Evolutionary conservation across 1,140 invertebrate genomes (phyloP).

Genomic region (Dinothrombium tinctorium): DNA sequence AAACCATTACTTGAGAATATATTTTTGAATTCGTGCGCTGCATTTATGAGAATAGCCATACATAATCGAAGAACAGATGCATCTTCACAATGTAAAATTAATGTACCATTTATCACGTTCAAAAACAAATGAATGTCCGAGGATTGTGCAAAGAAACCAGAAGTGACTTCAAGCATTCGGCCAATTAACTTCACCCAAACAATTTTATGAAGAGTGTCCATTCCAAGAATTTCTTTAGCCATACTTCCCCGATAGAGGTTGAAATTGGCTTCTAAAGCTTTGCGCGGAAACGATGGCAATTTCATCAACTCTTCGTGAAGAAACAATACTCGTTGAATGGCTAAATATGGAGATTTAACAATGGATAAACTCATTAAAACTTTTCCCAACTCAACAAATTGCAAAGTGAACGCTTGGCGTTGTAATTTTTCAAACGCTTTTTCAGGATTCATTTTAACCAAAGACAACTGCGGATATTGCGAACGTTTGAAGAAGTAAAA

Average conservation of each 20-base stretch:
- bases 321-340: slow-evolving; percentile 87
- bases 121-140: slow-evolving; percentile 90
- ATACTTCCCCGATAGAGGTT: slow-evolving; percentile 72
- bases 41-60: slow-evolving; percentile 88
- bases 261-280: slow-evolving; percentile 86
- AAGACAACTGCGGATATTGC: slow-evolving; percentile 82
- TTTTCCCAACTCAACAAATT: slow-evolving; percentile 94
- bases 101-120: slow-evolving; percentile 86
- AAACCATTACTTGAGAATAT: slow-evolving; percentile 93
- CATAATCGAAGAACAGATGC: slow-evolving; percentile 81
- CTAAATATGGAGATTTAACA: slow-evolving; percentile 26
- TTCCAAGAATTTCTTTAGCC: slow-evolving; percentile 70
- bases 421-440: slow-evolving; percentile 76
- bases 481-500: slow-evolving; percentile 98
- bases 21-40: slow-evolving; percentile 93
- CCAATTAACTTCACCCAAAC: slow-evolving; percentile 88
- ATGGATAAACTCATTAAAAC: slow-evolving; percentile 16
- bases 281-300: slow-evolving; percentile 87
- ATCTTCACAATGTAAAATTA: slow-evolving; percentile 92
- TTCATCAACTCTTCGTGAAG: slow-evolving; percentile 98
- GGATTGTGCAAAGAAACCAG: slow-evolving; percentile 88
- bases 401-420: slow-evolving; percentile 68
- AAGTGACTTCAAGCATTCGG: slow-evolving; percentile 96
- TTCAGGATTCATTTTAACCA: slow-evolving; percentile 79
- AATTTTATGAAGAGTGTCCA: slow-evolving; percentile 93